Percentiles rank a stretch among this genome's conserved stretches.
Evolutionary conservation across 2,113 vertebrate species (phyloP).

Genomic region (Ammospiza caudacuta): DNA sequence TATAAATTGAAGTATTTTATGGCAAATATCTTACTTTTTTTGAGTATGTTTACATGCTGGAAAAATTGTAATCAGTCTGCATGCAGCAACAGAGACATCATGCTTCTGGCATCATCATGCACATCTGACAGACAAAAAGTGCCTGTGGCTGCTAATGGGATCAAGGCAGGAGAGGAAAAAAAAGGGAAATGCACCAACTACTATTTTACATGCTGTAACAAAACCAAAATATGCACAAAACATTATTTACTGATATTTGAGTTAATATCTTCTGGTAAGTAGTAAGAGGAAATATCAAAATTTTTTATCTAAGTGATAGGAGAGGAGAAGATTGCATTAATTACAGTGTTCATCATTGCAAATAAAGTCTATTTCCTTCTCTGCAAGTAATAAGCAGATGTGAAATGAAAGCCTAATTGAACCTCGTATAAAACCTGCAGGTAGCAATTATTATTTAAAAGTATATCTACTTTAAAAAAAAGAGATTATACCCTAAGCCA

Average conservation of each 20-base stretch:
- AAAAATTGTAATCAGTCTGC: not conserved
- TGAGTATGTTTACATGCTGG: constrained; percentile 20
- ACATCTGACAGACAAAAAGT: not conserved
- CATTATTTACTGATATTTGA: constrained; percentile 1
- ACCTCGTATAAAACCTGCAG: constrained; percentile 66
- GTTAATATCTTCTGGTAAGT: not conserved
- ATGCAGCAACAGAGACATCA: constrained; percentile 23
- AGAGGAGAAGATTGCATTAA: constrained; percentile 36
- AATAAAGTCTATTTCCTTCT: constrained; percentile 45
- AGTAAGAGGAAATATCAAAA: constrained; percentile 28
- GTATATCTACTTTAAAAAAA: constrained; percentile 67
- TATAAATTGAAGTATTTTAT: constrained; percentile 18
- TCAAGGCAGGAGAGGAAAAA: not conserved
- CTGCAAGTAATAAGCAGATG: constrained; percentile 57
- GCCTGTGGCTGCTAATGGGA: not conserved
- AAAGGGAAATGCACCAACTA: not conserved
- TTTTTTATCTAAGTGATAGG: not conserved
- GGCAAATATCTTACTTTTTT: constrained; percentile 49
- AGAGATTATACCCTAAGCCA: constrained; percentile 46
- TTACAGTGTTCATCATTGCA: constrained; percentile 46
- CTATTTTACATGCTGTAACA: constrained; percentile 29
- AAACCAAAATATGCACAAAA: not conserved
- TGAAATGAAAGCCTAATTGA: constrained; percentile 63
- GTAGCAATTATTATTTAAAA: constrained; percentile 68
- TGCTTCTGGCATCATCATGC: constrained; percentile 15